Conservation (phyloP, 1,140 invertebrate species). For the Ostrea denselamellosa region DNA sequence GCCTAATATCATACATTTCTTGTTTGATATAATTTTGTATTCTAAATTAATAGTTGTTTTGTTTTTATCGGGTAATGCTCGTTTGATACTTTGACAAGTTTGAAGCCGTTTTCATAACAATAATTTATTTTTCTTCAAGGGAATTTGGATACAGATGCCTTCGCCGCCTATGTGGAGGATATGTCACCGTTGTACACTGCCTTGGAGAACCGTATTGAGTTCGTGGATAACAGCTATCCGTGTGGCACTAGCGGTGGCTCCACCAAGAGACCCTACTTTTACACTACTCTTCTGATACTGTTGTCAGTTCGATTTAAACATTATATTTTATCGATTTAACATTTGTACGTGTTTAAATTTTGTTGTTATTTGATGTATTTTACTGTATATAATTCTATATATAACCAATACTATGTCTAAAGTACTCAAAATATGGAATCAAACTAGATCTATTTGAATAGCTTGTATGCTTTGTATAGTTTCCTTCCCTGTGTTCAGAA, state of each 20-base stretch:
- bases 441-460: too few relatives aligned
- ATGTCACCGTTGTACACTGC: slow-evolving; percentile 71
- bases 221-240: slow-evolving; percentile 41
- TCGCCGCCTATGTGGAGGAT: slow-evolving; percentile 71
- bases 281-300: background rate
- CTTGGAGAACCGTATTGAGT: slow-evolving; percentile 73
- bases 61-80: background rate
- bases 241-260: background rate
- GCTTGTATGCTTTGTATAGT: too few relatives aligned
- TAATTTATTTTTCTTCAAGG: slow-evolving; percentile 60
- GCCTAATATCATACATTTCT: background rate
- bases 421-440: background rate
- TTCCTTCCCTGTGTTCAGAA: too few relatives aligned
- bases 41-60: background rate
- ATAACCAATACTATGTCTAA: background rate
- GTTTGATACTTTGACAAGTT: background rate
- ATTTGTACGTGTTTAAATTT: background rate
- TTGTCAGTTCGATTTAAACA: background rate
- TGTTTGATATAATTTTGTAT: background rate
- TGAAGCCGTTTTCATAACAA: background rate
- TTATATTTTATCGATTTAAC: background rate
- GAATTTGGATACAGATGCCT: slow-evolving; percentile 75
- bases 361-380: background rate
- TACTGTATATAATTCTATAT: background rate
- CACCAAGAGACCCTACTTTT: background rate